Base-by-base conservation (phyloP, 2,888 invertebrate species). In the Antheraea yamamai region DNA sequence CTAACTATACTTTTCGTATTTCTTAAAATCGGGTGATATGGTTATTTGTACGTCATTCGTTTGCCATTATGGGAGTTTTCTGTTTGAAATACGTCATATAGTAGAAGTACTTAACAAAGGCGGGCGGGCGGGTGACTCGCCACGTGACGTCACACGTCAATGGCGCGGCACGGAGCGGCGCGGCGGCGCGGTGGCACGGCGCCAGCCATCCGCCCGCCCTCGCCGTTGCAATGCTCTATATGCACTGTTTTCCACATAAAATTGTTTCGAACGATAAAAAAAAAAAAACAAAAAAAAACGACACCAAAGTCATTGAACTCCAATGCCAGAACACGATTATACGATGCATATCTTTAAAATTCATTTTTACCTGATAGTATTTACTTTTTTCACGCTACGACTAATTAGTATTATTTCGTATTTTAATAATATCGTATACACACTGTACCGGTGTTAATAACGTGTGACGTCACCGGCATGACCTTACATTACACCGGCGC, bases 81-180 rank as follows among this genome's bases (percentile, higher is more conserved):
- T 72, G 72, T 26, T 64, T 20, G 30, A 26, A 16, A 70, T 68
- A 74, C 74, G 70, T 74, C 74, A 74, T 55, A 58, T 2, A 74
- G 30, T 12, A 23, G 35, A 68, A 52, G 68, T 66, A 73, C 55
- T 74, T 71, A 52, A 55, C 52, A 73, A n/a, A 52, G 71, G 77
- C 74, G 78, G 78, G 75, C 75, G 76, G 73, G 71, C 70, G 75
- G 74, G 72, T 55, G 64, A 16, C 64, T 66, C 26, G 64, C 26
- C 4, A 76, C 77, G 75, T 89, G 88, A 88, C 88, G 88, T 88
- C 88, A 88, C 30, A 30, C 64, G 64, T 66, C 26, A 66, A 66
- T 30, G 64, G 64, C 26, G 4, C 61, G 61, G 55, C 55, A 1
- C 47, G 47, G 35, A 47, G 30, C 64, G 64, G 64, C 64, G 64